Conservation (phyloP, 1,140 invertebrate genomes). For the Pinna nobilis region DNA sequence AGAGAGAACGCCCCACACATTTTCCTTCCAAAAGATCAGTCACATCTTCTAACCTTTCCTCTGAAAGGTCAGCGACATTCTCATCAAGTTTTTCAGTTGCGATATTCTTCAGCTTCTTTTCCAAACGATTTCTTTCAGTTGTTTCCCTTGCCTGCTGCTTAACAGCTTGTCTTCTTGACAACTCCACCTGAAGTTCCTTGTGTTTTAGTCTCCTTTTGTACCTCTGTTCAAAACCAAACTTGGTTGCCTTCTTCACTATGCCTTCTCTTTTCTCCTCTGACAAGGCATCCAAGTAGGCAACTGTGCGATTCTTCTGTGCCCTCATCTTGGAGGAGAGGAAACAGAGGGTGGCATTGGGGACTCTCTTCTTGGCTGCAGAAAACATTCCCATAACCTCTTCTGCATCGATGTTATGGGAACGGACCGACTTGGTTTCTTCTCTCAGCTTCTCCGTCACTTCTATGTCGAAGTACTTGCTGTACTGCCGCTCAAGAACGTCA, state of each 20-base stretch:
- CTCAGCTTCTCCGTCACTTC: slow-evolving; percentile 31
- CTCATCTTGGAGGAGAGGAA: slow-evolving; percentile 36
- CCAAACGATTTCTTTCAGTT: too few species aligned
- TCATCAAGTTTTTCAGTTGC: too few species aligned
- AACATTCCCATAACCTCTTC: slow-evolving; percentile 48
- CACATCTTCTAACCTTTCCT: too few species aligned
- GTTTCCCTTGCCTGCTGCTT: too few species aligned
- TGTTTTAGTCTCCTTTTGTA: background rate
- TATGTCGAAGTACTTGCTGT: slow-evolving; percentile 24
- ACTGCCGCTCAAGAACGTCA: slow-evolving; percentile 34
- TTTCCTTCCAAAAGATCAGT: too few species aligned
- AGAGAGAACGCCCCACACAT: too few species aligned
- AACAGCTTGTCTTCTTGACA: background rate
- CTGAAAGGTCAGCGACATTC: too few species aligned
- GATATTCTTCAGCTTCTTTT: too few species aligned
- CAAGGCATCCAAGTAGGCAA: slow-evolving; percentile 20
- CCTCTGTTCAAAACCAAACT: background rate
- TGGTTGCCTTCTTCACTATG: slow-evolving; percentile 10
- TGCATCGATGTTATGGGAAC: slow-evolving; percentile 40
- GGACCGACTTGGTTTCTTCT: slow-evolving; percentile 21
- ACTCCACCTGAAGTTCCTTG: too few species aligned
- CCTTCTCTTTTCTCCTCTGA: background rate
- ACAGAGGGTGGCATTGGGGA: slow-evolving; percentile 34
- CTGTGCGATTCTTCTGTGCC: slow-evolving; percentile 35
- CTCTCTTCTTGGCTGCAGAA: slow-evolving; percentile 15